phyloP scores from a whole-genome alignment of 2,113 vertebrate species.

The Indri indri region DNA sequence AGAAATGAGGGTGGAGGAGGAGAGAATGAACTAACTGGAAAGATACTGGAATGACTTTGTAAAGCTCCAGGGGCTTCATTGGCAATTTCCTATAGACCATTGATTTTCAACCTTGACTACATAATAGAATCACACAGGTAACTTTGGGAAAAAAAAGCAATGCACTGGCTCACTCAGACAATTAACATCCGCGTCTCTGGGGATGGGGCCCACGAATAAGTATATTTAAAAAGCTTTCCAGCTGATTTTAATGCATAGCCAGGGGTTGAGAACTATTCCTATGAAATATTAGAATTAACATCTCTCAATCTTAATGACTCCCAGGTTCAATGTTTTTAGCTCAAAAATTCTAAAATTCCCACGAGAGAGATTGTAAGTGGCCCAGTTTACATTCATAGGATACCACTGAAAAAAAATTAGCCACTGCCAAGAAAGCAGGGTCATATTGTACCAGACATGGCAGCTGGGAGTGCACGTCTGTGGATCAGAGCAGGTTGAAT shows the following conservation, averaged over 20 bases:
- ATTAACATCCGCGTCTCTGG: neutral
- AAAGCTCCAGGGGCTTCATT: neutral
- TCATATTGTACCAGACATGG: neutral
- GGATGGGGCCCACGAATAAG: neutral
- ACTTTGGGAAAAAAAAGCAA: neutral
- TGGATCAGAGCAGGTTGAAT: neutral
- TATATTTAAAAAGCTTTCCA: neutral
- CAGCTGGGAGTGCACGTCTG: neutral
- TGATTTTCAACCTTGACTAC: neutral
- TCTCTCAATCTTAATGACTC: neutral
- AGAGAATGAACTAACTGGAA: neutral
- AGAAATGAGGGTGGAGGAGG: neutral
- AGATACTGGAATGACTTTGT: neutral
- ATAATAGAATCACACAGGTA: constrained; percentile 7
- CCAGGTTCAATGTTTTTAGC: neutral
- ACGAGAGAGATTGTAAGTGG: neutral
- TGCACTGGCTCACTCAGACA: neutral
- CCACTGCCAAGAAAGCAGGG: neutral
- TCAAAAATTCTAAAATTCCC: constrained; percentile 44
- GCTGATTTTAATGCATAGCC: neutral
- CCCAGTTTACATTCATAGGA: neutral
- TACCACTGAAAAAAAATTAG: neutral
- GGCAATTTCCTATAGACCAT: constrained; percentile 20
- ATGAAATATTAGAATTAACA: neutral
- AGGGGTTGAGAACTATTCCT: neutral